Evolutionary conservation across 1,140 invertebrate species (phyloP).

Genomic region (Reticulitermes speratus): DNA sequence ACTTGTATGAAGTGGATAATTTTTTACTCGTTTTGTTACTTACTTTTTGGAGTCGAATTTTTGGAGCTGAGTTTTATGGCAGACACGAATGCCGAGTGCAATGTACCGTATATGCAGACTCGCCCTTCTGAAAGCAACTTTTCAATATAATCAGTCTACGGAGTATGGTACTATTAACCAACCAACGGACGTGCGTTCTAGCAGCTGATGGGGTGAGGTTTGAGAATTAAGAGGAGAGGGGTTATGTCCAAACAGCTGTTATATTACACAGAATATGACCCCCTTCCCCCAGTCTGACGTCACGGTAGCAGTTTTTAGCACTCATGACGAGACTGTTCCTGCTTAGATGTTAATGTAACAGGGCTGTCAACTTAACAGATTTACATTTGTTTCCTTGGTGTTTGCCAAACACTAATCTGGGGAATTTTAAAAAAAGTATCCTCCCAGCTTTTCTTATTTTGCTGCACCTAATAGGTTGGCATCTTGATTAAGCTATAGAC

Average conservation of each 20-base stretch:
- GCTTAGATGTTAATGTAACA: not conserved
- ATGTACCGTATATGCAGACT: not conserved
- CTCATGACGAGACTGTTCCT: constrained; percentile 9
- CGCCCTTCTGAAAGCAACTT: not conserved
- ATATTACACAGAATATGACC: not conserved
- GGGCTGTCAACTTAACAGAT: not conserved
- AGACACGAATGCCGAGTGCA: not conserved
- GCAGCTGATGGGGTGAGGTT: not conserved
- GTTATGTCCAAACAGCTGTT: not conserved
- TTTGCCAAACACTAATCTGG: too few relatives aligned
- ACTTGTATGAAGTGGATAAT: not conserved
- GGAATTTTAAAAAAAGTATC: too few relatives aligned
- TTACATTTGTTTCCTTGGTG: not conserved
- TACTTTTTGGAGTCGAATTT: not conserved
- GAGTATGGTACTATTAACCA: not conserved
- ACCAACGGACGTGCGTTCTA: not conserved
- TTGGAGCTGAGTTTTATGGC: not conserved
- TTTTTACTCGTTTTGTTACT: not conserved
- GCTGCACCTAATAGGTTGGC: too few relatives aligned
- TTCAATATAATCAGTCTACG: not conserved
- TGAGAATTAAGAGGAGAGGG: not conserved
- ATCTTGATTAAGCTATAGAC: too few relatives aligned
- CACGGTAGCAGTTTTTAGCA: constrained; percentile 17
- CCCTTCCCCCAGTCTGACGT: not conserved
- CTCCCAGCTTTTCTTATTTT: too few relatives aligned